Evolutionary conservation across 2,797 vertebrate species (phyloP), one percentile per base, ranked within the genome.

Genomic region (Ctenopoma multispine): DNA sequence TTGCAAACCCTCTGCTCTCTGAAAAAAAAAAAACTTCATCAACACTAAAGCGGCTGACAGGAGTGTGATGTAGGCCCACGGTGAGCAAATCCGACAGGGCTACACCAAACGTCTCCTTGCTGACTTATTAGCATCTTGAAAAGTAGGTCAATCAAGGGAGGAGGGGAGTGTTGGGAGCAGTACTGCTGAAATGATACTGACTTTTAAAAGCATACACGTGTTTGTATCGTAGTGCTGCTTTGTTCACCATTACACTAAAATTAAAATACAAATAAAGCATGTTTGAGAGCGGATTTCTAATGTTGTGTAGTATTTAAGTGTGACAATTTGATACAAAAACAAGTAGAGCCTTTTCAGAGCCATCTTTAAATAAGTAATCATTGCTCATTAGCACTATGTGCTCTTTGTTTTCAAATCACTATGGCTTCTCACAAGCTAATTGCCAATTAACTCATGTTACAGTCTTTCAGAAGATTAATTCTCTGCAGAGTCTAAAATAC

Each of bases 371-470:
- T 85, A 87, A 79, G 23, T 86, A 90, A 89, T 88, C 85, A 82
- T 58, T 63, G 70, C 77, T 92, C 89, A 94, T 93, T 92, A 90
- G 43, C 56, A 57, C 83, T 74, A 73, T 66, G 65, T 66, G 47
- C 55, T 63, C 55, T 78, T 61, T 43, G 48, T 10, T 71, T 68
- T 79, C 31, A 24, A 24, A 43, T 40, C 34, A 59, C 48, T 54
- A 21, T 15, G 7, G 23, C 58, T 44, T 63, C 49, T 80, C 56
- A 73, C 79, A 24, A 60, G 48, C 84, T 92, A 94, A 93, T 94
- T 94, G 79, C 56, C 84, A 90, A 87, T 89, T 94, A 94, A 93
- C 93, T 85, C 8, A 69, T 90, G 89, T 92, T 61, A 57, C 84
- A 91, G 91, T 80, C 34, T 67, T 79, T 31, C 7, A 61, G 36